Percentiles rank a stretch among this genome's conserved stretches.
phyloP scores from a whole-genome alignment of 2,888 invertebrate species.

The Diarsia mendica region DNA sequence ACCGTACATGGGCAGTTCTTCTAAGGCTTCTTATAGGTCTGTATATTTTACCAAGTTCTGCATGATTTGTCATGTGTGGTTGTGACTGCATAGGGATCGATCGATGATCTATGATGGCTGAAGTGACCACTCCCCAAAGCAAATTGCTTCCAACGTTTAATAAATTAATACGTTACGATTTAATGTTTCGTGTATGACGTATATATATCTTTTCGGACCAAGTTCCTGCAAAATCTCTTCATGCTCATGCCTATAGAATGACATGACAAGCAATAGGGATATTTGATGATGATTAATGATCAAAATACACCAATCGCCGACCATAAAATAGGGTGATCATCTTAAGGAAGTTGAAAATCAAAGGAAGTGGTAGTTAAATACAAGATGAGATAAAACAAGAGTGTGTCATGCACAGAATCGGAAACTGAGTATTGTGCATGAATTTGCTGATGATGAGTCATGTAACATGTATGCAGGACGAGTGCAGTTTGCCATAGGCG shows the following conservation, averaged over 20 bases:
- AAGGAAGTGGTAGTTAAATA: constrained; percentile 21
- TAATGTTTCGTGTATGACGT: not conserved
- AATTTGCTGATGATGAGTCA: constrained; percentile 25
- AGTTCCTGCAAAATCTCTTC: not conserved
- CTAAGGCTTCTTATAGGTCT: not conserved
- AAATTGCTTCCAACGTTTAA: not conserved
- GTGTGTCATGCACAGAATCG: constrained; percentile 40
- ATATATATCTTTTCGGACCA: not conserved
- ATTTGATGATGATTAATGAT: constrained; percentile 19
- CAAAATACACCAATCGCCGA: not conserved
- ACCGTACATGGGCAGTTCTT: not conserved
- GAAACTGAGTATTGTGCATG: constrained; percentile 20
- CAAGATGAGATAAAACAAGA: constrained; percentile 24
- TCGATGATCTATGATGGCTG: not conserved
- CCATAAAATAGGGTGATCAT: constrained; percentile 14
- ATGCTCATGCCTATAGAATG: not conserved
- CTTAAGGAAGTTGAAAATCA: constrained; percentile 28
- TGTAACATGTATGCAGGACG: constrained; percentile 20
- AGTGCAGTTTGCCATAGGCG: constrained; percentile 22
- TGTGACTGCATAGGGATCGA: not conserved
- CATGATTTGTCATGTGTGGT: not conserved
- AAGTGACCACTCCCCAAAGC: not conserved
- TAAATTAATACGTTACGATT: not conserved
- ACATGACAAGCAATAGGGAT: not conserved
- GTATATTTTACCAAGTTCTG: not conserved